Base-by-base conservation (phyloP, 1,140 invertebrate genomes). In the Ylistrum balloti region DNA sequence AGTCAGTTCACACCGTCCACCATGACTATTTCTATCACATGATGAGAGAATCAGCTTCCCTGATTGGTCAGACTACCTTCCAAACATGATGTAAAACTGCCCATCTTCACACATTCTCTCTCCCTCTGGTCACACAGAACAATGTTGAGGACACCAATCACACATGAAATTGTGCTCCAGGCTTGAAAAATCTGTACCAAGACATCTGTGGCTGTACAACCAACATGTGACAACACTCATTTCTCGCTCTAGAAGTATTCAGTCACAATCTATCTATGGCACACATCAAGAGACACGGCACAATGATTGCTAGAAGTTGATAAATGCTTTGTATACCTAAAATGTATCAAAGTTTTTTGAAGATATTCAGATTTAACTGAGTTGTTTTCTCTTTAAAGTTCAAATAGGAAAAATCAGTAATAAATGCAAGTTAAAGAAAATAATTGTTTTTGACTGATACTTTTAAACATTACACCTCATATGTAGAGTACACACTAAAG, bases 41-140 rank as follows among this genome's bases (percentile, higher is more conserved):
- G 90, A 91, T 88, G 85, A 92, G 87, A 88, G 88, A 92, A 88
- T 91, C 91, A 89, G 88, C 48, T 89, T 91, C 88, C 56, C 89
- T 91, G 88, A 88, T 91, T 89, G 89, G 89, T 90, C 89, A 90
- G 86, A 90, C 86, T 90, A 74, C 56, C 56, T 74, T 74, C 56
- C 56, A 74, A 74, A 74, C 56, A 74, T 74, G 56, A 74, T 28
- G 56, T 74, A 74, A 74, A 74, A 74, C 56, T 74, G 56, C 56
- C 56, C n/a, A 28, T 74, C 56, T 74, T 74, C 56, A 74, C 56
- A 74, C 56, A 5, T 28, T 74, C 56, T 74, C 56, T 74, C 56
- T 74, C 56, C 11, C 56, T 28, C n/a, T 74, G 22, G 15, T 74
- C 0, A 7, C 56, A 74, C 56, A 74, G 17, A 74, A 74, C 56